Base-by-base conservation (phyloP, 2,113 vertebrate species). In the Sphyrna mokarran region DNA sequence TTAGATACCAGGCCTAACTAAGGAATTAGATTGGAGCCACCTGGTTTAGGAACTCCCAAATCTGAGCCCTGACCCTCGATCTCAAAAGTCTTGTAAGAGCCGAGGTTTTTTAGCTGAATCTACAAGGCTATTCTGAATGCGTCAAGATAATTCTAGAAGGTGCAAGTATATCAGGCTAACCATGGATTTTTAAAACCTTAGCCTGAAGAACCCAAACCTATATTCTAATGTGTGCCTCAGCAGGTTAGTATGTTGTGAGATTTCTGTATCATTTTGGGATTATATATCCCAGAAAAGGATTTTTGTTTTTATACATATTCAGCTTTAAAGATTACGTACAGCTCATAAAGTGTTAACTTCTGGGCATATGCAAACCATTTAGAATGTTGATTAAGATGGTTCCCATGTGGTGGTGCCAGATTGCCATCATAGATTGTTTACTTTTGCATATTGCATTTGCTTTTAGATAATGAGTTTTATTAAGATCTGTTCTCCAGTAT, bases 371-470 rank as follows among this genome's bases (percentile, higher is more conserved):
- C 86, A 89, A 58, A 89, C 43, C 48, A 43, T 83, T 83, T 40
- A 89, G 86, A 58, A 89, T 89, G 86, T 89, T 89, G 86, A 89
- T 89, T 26, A 58, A 11, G 86, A 48, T 58, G 37, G 86, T 58
- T 89, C 86, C 85, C 48, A 54, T 89, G 43, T 89, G 48, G 86
- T 33, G 26, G 10, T 58, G 48, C 86, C 86, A 89, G 86, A 58
- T 89, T 89, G 86, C 48, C 26, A 89, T 58, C 86, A 58, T 89
- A 58, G 48, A 58, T 26, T 89, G 86, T 89, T 89, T 89, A 89
- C 22, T 54, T 89, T 89, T 23, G 86, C 23, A 89, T 89, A 89
- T 89, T 58, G 37, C 86, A 89, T 54, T 89, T 89, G 86, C 86
- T 89, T 58, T 48, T 48, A 89, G 26, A 89, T 89, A 58, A 89